phyloP scores from a whole-genome alignment of 1,140 invertebrate genomes.

The Bombus impatiens region DNA sequence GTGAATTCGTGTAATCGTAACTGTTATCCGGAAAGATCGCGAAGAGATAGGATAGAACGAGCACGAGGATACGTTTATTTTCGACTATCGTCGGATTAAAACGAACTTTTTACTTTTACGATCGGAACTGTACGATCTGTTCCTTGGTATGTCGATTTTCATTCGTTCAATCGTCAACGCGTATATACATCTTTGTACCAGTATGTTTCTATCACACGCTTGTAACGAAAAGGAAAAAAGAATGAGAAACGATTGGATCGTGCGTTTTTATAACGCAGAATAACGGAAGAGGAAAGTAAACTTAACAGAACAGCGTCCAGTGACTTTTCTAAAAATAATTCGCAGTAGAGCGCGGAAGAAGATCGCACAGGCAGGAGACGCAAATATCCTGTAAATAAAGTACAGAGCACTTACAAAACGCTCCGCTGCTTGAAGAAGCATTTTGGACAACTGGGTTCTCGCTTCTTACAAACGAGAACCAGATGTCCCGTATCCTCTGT shows the following conservation, averaged over 20 bases:
- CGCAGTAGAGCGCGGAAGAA: neutral
- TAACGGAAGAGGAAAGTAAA: neutral
- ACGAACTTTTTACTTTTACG: neutral
- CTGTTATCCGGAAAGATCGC: neutral
- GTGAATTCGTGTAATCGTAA: too few relatives aligned
- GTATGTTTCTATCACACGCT: neutral
- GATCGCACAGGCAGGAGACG: too few relatives aligned
- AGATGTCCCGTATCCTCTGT: neutral
- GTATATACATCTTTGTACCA: too few relatives aligned
- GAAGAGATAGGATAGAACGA: neutral
- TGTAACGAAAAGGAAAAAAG: rapidly evolving
- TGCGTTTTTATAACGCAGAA: neutral
- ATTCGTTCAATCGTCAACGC: too few relatives aligned
- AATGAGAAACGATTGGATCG: too few relatives aligned
- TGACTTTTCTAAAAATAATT: neutral
- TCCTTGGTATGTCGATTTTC: too few relatives aligned
- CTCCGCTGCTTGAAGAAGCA: neutral
- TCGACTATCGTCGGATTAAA: neutral
- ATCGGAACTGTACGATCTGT: too few relatives aligned
- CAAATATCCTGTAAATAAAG: constrained; percentile 3
- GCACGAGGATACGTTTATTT: neutral
- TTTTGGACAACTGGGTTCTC: neutral
- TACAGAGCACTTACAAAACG: neutral
- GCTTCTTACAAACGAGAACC: neutral
- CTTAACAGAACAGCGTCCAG: neutral